phyloP scores from a whole-genome alignment of 1,140 invertebrate species.

The Brachionus manjavacas region DNA sequence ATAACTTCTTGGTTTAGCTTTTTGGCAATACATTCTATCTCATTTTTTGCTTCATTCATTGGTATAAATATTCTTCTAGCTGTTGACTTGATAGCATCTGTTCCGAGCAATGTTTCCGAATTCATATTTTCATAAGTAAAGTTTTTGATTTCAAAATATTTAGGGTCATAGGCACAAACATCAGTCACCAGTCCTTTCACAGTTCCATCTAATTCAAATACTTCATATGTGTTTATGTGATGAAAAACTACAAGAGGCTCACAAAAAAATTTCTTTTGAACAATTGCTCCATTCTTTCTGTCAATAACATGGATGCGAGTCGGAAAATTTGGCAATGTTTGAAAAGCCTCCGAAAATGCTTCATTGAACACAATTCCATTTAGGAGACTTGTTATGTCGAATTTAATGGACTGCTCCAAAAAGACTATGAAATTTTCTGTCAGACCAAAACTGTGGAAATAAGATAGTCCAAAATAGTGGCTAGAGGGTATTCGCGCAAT shows the following conservation, averaged over 20 bases:
- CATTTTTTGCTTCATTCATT: neutral
- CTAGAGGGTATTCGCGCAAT: conserved; percentile 67
- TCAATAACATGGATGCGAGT: conserved; percentile 57
- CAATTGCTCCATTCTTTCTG: conserved; percentile 60
- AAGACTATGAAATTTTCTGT: conserved; percentile 77
- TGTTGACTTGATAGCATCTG: neutral
- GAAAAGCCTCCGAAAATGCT: conserved; percentile 1
- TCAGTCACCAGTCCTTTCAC: neutral
- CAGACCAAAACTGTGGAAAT: conserved; percentile 82
- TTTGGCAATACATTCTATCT: neutral
- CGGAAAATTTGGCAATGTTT: conserved; percentile 47
- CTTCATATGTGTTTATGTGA: conserved; percentile 79
- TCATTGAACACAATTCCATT: conserved; percentile 47
- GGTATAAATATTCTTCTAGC: neutral
- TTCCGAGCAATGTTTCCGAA: neutral
- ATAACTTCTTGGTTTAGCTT: neutral
- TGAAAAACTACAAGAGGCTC: conserved; percentile 79
- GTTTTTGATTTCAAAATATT: conserved; percentile 25
- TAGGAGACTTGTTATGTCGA: conserved; percentile 64
- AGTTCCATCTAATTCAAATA: neutral
- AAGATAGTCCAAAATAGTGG: conserved; percentile 71
- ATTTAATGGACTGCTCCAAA: conserved; percentile 72
- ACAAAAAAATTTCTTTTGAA: conserved; percentile 60
- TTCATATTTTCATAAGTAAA: conserved; percentile 41
- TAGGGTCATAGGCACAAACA: conserved; percentile 32